A percentile compares a stretch with the other conserved stretches of the same genome.
Evolutionary conservation across 2,113 vertebrate genomes (phyloP).

Genomic region (Sus scrofa): T2T-Sscrofa CM000812.6:90571501-90572000

Average conservation of each 20-base stretch:
- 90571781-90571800: neutral
- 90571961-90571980: too few relatives aligned
- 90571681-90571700: neutral
- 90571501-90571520: too few relatives aligned
- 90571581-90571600: neutral
- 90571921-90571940: too few relatives aligned
- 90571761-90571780: neutral
- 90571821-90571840: neutral
- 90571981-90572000: too few relatives aligned
- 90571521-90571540: too few relatives aligned
- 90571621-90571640: neutral
- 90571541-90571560: constrained; percentile 50
- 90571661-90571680: constrained; percentile 5
- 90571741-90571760: neutral
- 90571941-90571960: too few relatives aligned
- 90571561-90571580: neutral
- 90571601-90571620: neutral
- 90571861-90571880: too few relatives aligned
- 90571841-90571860: neutral
- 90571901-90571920: too few relatives aligned
- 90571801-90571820: neutral
- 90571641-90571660: constrained; percentile 17
- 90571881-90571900: too few relatives aligned
- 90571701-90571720: constrained; percentile 51
- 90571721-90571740: neutral